Base-by-base conservation (phyloP, 2,888 invertebrate genomes). In the Nymphalis polychloros region DNA sequence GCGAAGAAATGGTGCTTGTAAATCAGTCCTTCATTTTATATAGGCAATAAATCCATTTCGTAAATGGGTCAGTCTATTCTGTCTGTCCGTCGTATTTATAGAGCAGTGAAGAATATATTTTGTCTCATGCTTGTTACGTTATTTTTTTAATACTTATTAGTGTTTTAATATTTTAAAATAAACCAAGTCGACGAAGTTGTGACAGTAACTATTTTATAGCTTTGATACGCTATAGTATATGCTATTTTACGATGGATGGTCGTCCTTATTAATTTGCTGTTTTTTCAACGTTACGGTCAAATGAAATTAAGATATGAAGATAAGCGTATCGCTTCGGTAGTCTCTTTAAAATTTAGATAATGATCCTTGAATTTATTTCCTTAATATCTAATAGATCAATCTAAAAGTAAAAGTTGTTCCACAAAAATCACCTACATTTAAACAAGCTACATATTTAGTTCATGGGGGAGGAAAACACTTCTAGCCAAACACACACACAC, bases 21-120 rank as follows among this genome's bases (percentile, higher is more conserved):
- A 82, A 81, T 80, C 75, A 74, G 73, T 74, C 70, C 67, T 67
- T 73, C 69, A 72, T 78, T 80, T 75, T 81, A 83, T 81, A 82
- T 78, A 78, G 78, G 72, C 81, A 78, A 81, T 82, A 81, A 82
- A 84, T 78, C 78, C 75, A 76, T 77, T 79, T 81, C 75, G 76
- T 76, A 77, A 80, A 82, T 81, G 78, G 81, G 77, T 78, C 78
- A 75, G 64, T 47, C 55, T 55, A 31, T 31, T 16, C 53, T 31
- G 53, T 48, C 19, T 53, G 66, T 47, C 48, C 50, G 20, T 17
- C 46, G 62, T 46, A 50, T 27, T 16, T 50, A 23, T 62, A 48
- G 53, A 53, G 64, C 52, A 35, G 8, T 64, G 62, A 53, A 46
- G 59, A 8, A 27, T 31, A 59, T 55, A n/a, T 31, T 55, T 55